Conservation (phyloP, 92 coral and sea anemone genomes). For the Porites cylindrica region DNA sequence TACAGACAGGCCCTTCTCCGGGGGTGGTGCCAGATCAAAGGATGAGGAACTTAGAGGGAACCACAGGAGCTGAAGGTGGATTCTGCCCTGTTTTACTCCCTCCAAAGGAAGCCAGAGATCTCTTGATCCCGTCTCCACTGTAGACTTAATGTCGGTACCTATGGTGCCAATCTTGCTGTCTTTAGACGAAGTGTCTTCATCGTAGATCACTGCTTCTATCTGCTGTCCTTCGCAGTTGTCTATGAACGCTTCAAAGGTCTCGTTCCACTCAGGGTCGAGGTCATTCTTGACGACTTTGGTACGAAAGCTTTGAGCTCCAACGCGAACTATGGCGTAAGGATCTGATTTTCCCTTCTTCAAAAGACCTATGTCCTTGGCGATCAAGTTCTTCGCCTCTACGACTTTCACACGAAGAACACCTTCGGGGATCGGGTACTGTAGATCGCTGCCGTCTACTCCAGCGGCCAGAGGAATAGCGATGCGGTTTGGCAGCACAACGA, state of each 20-base stretch:
- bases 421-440: slow-evolving; percentile 96
- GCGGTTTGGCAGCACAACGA: slow-evolving; percentile 96
- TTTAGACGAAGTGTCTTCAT: slow-evolving; percentile 90
- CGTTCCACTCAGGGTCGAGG: slow-evolving; percentile 94
- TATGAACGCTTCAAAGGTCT: slow-evolving; percentile 91
- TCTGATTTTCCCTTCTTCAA: slow-evolving; percentile 94
- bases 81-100: slow-evolving; percentile 89
- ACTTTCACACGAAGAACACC: slow-evolving; percentile 91
- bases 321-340: slow-evolving; percentile 81
- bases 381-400: slow-evolving; percentile 87
- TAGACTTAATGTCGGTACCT: slow-evolving; percentile 81
- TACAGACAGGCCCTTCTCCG: slow-evolving; percentile 68
- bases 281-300: slow-evolving; percentile 76
- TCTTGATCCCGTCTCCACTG: slow-evolving; percentile 81
- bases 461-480: slow-evolving; percentile 90
- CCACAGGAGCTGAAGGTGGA: slow-evolving; percentile 85
- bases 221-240: slow-evolving; percentile 95
- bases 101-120: slow-evolving; percentile 95
- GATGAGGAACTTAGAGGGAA: slow-evolving; percentile 67
- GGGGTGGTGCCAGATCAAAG: slow-evolving; percentile 66
- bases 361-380: slow-evolving; percentile 84
- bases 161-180: slow-evolving; percentile 87
- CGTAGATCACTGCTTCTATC: slow-evolving; percentile 75
- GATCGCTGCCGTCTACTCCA: slow-evolving; percentile 94
- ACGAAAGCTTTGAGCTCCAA: slow-evolving; percentile 96